Evolutionary conservation across 2,888 invertebrate species (phyloP), one percentile per base, ranked within the genome.

Genomic region (Melipona bicolor): DNA sequence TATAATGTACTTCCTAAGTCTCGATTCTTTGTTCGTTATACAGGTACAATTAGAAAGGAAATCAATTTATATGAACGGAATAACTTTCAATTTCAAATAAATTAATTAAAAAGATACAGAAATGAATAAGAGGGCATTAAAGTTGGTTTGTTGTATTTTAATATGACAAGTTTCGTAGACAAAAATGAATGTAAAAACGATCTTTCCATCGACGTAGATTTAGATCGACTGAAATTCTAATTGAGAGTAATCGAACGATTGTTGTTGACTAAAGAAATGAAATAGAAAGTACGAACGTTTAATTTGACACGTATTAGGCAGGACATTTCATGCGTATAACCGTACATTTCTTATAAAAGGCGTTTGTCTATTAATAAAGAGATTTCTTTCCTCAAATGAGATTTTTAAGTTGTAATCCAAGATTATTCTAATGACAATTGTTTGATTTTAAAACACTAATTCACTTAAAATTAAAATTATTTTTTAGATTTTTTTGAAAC

Each of bases 161-260:
- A 82, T 27, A 19, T 32, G 43, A 27, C 56, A 21, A 72, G 36
- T 81, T 79, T 72, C 64, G 52, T 74, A 76, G 70, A 76, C 15
- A 4, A 64, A 85, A 76, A 72, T 76, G 50, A 85, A 74, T 73
- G 68, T 81, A 81, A 87, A 59, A 56, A 49, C 74, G 69, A 78
- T 70, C 68, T 71, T 85, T 70, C 36, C 67, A 67, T 70, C 56
- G 13, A 21, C 13, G 32, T 87, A 87, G 71, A 24, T 62, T 21
- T 82, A 64, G 59, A 70, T 78, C 49, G 62, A 62, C 50, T 56
- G 50, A 70, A 75, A 61, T n/a, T 27, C 36, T 50, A 65, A 61
- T 19, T 50, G 70, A 75, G 19, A 32, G 36, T 27, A 62, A 72
- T 32, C 32, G 68, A 27, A 65, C 50, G 68, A 49, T 49, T 54